Base-by-base conservation (phyloP, 2,888 invertebrate genomes). In the Lasioglossum oenotherae region DNA sequence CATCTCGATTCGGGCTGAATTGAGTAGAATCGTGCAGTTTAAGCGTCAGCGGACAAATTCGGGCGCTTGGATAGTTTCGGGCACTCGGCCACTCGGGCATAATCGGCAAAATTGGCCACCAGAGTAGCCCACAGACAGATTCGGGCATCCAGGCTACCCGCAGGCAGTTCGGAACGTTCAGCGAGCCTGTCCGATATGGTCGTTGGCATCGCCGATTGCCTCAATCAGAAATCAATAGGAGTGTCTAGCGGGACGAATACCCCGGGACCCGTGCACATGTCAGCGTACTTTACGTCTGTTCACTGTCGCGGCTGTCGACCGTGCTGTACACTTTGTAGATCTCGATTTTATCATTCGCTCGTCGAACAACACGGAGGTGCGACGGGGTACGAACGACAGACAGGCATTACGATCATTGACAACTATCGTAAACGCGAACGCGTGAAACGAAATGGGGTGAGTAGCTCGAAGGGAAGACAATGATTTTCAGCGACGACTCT, bases 221-320 rank as follows among this genome's bases (percentile, higher is more conserved):
- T 81, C 87, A 81, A 87, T 86, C 84, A 87, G 86, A 87, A 87
- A 87, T 87, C 87, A 81, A 87, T 87, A 87, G 81, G 27, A 64
- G 74, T 69, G 86, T 87, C 87, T 81, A 87, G 72, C 69, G 38
- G 46, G 72, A 71, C 74, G 71, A 44, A 82, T 81, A 78, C 81
- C 57, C 84, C 46, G 71, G 14, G 72, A 46, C 46, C 74, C 27
- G 53, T 75, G 60, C n/a, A 16, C 81, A 53, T 78, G 84, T 86
- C 79, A 75, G 67, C 75, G 84, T 60, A 77, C 38, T 69, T 69
- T 57, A 16, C 72, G 64, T 41, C 53, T 27, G 72, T 46, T 60
- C 53, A 74, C 23, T 57, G 27, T 80, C 46, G 46, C 64, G 78
- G 27, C 53, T 78, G 78, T 41, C 69, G 38, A 27, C n/a, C 53